Evolutionary conservation across 2,888 invertebrate genomes (phyloP), one percentile per base, ranked within the genome.

Genomic region (Nasonovia ribisnigri): DNA sequence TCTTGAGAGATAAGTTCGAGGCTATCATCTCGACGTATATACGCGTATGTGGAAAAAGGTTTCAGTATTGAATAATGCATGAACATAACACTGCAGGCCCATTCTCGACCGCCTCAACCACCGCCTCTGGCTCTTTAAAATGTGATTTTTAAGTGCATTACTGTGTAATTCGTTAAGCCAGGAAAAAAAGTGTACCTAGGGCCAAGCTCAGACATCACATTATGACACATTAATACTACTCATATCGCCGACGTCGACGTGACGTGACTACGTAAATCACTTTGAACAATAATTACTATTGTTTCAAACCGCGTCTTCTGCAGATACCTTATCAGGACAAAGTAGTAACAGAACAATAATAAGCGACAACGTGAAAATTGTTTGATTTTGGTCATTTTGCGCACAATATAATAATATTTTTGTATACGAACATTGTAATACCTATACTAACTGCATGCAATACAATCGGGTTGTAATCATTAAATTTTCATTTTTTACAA

Each of bases 311-410:
- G 29, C 42, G 6, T 54, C 42, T 57, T 13, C 1, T 36, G 36
- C 42, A 24, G 46, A 1, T 46, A n/a, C n/a, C 5, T 54, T 16
- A 20, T 20, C 54, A 67, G 4, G n/a, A n/a, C n/a, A 67, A 67
- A 67, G n/a, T n/a, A 84, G 46, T 4, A 29, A 4, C 4, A 86
- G 3, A 43, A 43, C 51, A 51, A 57, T 91, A 46, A 87, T 91
- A 86, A 87, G 67, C 54, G 60, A 51, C 84, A 90, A 84, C 29
- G 43, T 84, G 87, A 92, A 93, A 93, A 90, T 48, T 90, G n/a
- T 93, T 93, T 93, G 42, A 92, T 88, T 88, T 84, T 88, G 77
- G 88, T 92, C 88, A 88, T 92, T 92, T 92, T 84, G 54, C 51
- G 86, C 87, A 87, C 84, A 91, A 24, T 46, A 11, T 46, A 36